phyloP scores from a whole-genome alignment of 1,140 invertebrate species.

The Pseudoatta argentina region DNA sequence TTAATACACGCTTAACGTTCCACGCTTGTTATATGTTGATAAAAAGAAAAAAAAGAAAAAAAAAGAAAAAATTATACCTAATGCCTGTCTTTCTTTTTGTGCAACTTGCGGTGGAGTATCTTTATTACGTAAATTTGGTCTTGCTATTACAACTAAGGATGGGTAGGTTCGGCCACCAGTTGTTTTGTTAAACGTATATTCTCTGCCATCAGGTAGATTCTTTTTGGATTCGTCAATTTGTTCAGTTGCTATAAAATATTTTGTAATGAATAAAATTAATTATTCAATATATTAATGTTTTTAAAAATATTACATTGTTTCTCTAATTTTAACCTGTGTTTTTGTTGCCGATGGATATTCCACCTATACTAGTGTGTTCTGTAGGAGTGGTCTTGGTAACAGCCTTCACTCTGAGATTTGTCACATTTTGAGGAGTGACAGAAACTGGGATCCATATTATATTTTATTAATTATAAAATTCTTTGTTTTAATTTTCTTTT shows the following conservation, averaged over 20 bases:
- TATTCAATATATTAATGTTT: background rate
- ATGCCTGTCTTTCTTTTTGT: conserved; percentile 84
- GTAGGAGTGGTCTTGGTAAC: conserved; percentile 85
- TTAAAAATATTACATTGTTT: background rate
- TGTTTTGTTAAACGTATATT: conserved; percentile 92
- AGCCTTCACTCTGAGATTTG: conserved; percentile 81
- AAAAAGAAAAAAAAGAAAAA: background rate
- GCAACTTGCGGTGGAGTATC: conserved; percentile 84
- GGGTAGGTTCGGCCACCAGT: conserved; percentile 94
- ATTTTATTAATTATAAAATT: conserved; percentile 25
- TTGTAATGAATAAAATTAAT: conserved; percentile 14
- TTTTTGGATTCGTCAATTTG: conserved; percentile 83
- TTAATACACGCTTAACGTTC: background rate
- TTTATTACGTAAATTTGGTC: conserved; percentile 91
- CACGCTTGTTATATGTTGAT: background rate
- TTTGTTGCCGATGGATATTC: conserved; percentile 88
- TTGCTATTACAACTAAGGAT: conserved; percentile 92
- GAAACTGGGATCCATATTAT: conserved; percentile 65
- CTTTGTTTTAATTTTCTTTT: conserved; percentile 7
- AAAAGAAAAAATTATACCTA: conserved; percentile 80
- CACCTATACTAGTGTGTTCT: conserved; percentile 90
- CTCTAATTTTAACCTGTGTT: conserved; percentile 79
- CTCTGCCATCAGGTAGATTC: conserved; percentile 89
- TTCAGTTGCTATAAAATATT: conserved; percentile 79
- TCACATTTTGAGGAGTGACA: conserved; percentile 75